Evolutionary conservation across 2,797 vertebrate species (phyloP).

Genomic region (Nyctibius grandis): DNA sequence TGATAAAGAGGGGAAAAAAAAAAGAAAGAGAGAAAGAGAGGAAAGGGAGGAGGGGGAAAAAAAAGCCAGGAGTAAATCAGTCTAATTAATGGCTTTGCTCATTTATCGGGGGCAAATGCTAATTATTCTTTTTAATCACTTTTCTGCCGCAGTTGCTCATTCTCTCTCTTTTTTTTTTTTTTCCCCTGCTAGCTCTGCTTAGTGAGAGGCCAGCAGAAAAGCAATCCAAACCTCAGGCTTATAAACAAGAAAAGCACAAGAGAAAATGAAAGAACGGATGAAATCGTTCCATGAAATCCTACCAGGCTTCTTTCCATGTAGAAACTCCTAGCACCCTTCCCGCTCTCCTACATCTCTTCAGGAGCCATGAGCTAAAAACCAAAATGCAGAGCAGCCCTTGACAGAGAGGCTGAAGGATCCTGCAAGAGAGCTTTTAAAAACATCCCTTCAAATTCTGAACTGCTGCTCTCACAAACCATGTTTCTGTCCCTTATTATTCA

Average conservation of each 20-base stretch:
- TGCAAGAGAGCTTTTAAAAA: neutral
- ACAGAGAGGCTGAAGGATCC: neutral
- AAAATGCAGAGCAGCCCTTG: neutral
- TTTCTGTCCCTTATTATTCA: neutral
- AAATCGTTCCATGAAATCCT: slow-evolving; percentile 12
- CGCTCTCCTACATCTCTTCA: neutral
- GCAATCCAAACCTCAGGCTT: slow-evolving; percentile 51
- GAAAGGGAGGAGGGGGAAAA: slow-evolving; percentile 63
- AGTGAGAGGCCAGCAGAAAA: slow-evolving; percentile 40
- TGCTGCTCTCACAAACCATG: neutral
- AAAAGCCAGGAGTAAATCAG: slow-evolving; percentile 82
- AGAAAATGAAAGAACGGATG: slow-evolving; percentile 23
- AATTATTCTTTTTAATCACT: slow-evolving; percentile 92
- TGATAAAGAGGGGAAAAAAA: slow-evolving; percentile 34
- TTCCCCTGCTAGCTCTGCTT: slow-evolving; percentile 50
- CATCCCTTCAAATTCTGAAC: neutral
- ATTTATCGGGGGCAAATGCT: slow-evolving; percentile 87
- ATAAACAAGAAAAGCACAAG: slow-evolving; percentile 44
- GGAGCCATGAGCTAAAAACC: neutral
- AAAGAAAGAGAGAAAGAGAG: neutral
- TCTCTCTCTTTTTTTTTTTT: slow-evolving; percentile 28
- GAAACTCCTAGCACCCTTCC: neutral
- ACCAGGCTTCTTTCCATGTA: neutral
- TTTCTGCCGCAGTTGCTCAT: slow-evolving; percentile 77
- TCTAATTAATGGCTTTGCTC: slow-evolving; percentile 86